These are phyloP conservation scores for Pilophorus perplexus DNA, from an alignment of 2,888 invertebrate genomes.

Conservation along the genomic window DNA sequence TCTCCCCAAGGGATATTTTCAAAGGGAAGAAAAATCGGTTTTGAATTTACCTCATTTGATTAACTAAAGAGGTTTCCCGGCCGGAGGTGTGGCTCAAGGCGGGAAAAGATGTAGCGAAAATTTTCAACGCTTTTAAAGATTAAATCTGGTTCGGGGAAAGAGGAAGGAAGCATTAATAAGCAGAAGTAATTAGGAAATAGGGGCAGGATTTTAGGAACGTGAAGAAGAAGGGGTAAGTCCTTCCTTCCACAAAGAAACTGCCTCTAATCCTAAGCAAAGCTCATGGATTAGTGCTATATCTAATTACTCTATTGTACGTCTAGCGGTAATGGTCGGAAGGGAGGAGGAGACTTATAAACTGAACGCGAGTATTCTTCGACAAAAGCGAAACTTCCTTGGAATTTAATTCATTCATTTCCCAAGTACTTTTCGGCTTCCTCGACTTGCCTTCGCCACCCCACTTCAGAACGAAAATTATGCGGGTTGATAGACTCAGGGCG, in stretches of 20 bases:
- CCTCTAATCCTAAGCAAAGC: conserved; percentile 27
- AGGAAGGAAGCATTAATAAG: conserved; percentile 29
- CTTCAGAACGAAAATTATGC: not conserved
- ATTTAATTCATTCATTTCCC: conserved; percentile 18
- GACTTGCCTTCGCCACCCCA: not conserved
- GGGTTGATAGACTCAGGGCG: not conserved
- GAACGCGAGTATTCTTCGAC: conserved; percentile 11
- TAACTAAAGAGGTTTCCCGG: not conserved
- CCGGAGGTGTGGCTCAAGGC: not conserved
- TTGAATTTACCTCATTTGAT: conserved; percentile 8
- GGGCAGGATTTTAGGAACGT: conserved; percentile 1
- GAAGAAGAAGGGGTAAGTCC: conserved; percentile 15
- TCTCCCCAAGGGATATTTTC: too few species aligned
- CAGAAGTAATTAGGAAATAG: conserved; percentile 34
- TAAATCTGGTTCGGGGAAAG: too few species aligned
- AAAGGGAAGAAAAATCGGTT: not conserved
- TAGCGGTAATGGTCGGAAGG: too few species aligned
- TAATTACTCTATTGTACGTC: conserved; percentile 32
- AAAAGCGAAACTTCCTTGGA: conserved; percentile 23
- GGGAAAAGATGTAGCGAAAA: not conserved
- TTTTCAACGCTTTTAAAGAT: conserved; percentile 28
- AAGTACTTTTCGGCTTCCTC: conserved; percentile 1
- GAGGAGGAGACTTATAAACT: conserved; percentile 19
- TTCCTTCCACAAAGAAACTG: conserved; percentile 34
- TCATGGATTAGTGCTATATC: conserved; percentile 27